These are phyloP conservation scores for Vireo griseus DNA, from an alignment of 2,797 vertebrate species.

Conservation along the genomic window DNA sequence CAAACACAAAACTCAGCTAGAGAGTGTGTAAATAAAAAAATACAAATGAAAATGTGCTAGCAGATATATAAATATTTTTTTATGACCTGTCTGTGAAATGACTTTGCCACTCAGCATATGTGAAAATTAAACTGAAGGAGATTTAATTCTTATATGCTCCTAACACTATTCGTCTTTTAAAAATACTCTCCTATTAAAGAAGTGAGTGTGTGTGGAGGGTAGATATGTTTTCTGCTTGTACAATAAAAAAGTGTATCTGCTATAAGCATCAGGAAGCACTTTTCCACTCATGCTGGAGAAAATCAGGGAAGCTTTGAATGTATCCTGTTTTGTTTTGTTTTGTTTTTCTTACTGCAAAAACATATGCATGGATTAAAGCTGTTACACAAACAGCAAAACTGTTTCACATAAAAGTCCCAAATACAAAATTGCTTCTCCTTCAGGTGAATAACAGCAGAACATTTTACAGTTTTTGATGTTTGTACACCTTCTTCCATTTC, in stretches of 20 bases:
- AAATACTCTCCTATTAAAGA: not conserved
- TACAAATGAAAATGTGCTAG: not conserved
- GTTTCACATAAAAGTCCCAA: not conserved
- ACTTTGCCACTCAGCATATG: not conserved
- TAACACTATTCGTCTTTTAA: not conserved
- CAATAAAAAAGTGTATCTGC: not conserved
- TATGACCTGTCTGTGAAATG: not conserved
- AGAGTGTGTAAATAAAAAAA: not conserved
- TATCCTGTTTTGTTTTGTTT: not conserved
- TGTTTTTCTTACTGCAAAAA: not conserved
- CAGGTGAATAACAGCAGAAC: not conserved
- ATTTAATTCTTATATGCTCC: not conserved
- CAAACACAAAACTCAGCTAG: not conserved
- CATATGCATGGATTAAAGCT: fast-evolving
- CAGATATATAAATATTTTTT: not conserved
- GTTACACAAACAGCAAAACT: not conserved
- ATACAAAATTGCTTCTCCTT: not conserved
- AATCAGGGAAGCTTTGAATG: not conserved
- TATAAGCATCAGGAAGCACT: not conserved
- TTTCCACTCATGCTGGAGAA: not conserved
- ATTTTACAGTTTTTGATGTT: not conserved
- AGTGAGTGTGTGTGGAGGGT: no score
- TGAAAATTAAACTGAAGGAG: not conserved
- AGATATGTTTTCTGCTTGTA: not conserved
- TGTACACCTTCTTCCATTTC: not conserved